phyloP scores from a whole-genome alignment of 2,113 vertebrate species.

The Hypanus sabinus region DNA sequence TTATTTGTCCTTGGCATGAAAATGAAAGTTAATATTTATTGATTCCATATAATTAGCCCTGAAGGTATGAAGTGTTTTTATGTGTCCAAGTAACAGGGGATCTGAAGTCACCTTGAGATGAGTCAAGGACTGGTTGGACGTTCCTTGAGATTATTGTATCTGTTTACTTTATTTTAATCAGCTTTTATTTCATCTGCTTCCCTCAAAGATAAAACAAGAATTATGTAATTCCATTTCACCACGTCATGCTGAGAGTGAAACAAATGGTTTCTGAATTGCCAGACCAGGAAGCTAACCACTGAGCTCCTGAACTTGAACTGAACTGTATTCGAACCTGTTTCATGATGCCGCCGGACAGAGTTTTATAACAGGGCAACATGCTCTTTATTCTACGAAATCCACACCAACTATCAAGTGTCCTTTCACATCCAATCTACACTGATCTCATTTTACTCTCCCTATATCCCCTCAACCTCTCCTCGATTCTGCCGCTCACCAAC shows the following conservation, averaged over 20 bases:
- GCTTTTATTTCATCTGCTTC: neutral
- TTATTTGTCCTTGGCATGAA: neutral
- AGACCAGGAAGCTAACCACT: neutral
- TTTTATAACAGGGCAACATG: too few species aligned
- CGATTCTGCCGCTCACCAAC: too few species aligned
- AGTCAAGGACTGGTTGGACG: neutral
- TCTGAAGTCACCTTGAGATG: neutral
- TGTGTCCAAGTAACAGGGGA: neutral
- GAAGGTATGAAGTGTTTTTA: neutral
- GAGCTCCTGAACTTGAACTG: neutral
- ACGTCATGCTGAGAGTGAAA: neutral
- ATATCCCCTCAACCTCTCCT: too few species aligned
- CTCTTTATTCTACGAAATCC: too few species aligned
- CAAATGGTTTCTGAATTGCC: neutral
- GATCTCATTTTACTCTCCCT: too few species aligned
- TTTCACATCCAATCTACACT: too few species aligned
- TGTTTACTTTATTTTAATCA: neutral
- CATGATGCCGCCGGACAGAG: neutral
- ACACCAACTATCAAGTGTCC: too few species aligned
- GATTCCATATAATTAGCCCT: neutral
- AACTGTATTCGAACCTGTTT: neutral
- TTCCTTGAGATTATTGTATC: neutral
- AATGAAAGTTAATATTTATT: neutral
- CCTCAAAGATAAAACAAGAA: neutral
- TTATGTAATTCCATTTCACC: neutral